Evolutionary conservation across 2,113 vertebrate species (phyloP), one percentile per base, ranked within the genome.

Genomic region (Eublepharis macularius): DNA sequence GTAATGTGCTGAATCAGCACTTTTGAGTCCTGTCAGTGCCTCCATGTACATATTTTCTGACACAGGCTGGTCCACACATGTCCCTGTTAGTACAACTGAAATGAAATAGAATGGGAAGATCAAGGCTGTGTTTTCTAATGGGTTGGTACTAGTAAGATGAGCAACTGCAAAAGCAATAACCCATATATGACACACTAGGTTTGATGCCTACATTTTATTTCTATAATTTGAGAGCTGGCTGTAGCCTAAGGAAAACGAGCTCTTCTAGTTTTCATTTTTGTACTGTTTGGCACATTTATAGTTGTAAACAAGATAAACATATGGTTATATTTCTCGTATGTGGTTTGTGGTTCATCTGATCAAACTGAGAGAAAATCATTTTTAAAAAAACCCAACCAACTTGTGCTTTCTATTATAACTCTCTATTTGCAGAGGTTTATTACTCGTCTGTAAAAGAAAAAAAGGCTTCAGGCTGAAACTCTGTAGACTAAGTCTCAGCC

Each of bases 281-380:
- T 69, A 69, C 75, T 43, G 75, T 5, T 87, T 92, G 88, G 51
- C 77, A 86, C 26, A 63, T 86, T 74, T 81, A 8, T 63, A 88
- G 75, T 77, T 63, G 63, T 9, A 87, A 90, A 88, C 32, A 63
- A 4, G 70, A 34, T 81, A 90, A 91, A 91, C 51, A 83, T 83
- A 77, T 76, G 9, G 29, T 91, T 91, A 65, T 10, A 81, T 87
- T 93, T 94, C 83, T 89, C 74, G 82, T 43, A 24, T 81, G 17
- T 76, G 86, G 11, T 87, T 94, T 93, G n/a, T 41, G 7, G 83
- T 83, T 91, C 83, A 80, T 89, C 26, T 57, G 36, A 78, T 88
- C 70, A 92, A 95, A 92, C 4, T 70, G 86, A 49, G 43, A 91
- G 54, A 92, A 91, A 90, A 86, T 2, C 2, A 1, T 16, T 51